Percentiles rank a stretch among this genome's conserved stretches.
Evolutionary conservation across 2,113 vertebrate species (phyloP).

Genomic region (Meriones unguiculatus): DNA sequence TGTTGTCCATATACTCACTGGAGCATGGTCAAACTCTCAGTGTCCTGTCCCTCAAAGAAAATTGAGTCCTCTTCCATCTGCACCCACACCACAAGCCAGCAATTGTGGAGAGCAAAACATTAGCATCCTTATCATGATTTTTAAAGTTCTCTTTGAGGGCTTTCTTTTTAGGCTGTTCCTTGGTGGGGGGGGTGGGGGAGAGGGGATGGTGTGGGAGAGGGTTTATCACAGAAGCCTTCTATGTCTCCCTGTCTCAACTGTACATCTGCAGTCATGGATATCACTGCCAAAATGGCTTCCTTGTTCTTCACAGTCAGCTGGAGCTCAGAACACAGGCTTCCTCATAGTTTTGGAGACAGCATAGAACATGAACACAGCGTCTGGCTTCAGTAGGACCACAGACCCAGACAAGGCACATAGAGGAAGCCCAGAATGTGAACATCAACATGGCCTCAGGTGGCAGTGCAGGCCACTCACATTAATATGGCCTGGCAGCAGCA

Average conservation of each 20-base stretch:
- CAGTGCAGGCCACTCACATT: not conserved
- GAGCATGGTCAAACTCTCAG: too few relatives aligned
- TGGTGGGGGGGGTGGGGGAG: rapidly evolving
- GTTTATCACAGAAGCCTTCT: not conserved
- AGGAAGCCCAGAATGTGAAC: not conserved
- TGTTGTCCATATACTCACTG: too few relatives aligned
- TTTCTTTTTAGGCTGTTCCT: not conserved
- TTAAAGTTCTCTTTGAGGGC: not conserved
- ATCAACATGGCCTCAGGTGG: not conserved
- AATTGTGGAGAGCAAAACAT: not conserved
- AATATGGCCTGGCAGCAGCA: not conserved
- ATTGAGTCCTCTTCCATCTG: not conserved
- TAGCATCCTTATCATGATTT: not conserved
- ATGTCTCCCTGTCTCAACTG: not conserved
- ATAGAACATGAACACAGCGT: not conserved
- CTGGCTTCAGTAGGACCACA: not conserved
- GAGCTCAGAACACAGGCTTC: not conserved
- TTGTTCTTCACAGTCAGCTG: not conserved
- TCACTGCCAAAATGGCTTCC: not conserved
- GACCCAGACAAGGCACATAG: not conserved
- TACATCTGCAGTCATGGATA: not conserved
- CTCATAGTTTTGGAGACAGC: not conserved
- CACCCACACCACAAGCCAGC: not conserved
- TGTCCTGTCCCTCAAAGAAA: too few relatives aligned
- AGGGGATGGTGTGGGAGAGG: not conserved